A percentile compares a stretch with the other conserved stretches of the same genome.
phyloP scores from a whole-genome alignment of 1,140 invertebrate species.

The Leptoteleia sp. region DNA sequence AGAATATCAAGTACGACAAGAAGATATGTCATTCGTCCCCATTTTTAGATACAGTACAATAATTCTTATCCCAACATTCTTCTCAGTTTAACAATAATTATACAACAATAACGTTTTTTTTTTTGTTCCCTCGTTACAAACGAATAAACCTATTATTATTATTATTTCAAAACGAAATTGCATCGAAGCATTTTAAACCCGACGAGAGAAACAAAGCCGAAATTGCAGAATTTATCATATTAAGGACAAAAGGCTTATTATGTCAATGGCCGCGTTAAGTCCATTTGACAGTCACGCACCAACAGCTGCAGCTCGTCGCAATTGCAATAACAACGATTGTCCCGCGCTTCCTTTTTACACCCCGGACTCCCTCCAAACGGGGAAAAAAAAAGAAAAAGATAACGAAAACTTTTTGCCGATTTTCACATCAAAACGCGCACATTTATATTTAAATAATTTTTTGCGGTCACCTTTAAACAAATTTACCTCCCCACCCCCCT shows the following conservation, averaged over 20 bases:
- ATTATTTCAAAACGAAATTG: constrained; percentile 24
- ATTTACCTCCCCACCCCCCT: too few species aligned
- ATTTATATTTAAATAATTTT: too few species aligned
- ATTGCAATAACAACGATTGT: constrained; percentile 55
- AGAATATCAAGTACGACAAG: background rate
- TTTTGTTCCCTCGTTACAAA: too few species aligned
- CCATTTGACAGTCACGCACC: constrained; percentile 51
- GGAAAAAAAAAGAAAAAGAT: too few species aligned
- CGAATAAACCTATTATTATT: background rate
- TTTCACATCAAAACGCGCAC: too few species aligned
- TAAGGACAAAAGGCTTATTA: constrained; percentile 59
- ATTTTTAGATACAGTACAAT: too few species aligned
- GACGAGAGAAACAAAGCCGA: constrained; percentile 18
- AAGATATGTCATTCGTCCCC: too few species aligned
- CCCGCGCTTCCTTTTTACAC: constrained; percentile 44
- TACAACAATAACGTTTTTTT: too few species aligned
- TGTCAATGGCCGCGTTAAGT: constrained; percentile 47
- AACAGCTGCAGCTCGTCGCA: constrained; percentile 41
- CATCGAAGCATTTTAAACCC: constrained; percentile 10
- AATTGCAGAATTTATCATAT: constrained; percentile 46
- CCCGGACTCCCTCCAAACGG: background rate
- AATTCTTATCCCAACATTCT: too few species aligned
- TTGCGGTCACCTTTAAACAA: too few species aligned
- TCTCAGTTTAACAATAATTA: background rate
- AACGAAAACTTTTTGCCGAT: too few species aligned